A percentile compares a stretch with the other conserved stretches of the same genome.
Conservation (phyloP, 2,888 invertebrate species). For the Eudasyphora cyanicolor region DNA sequence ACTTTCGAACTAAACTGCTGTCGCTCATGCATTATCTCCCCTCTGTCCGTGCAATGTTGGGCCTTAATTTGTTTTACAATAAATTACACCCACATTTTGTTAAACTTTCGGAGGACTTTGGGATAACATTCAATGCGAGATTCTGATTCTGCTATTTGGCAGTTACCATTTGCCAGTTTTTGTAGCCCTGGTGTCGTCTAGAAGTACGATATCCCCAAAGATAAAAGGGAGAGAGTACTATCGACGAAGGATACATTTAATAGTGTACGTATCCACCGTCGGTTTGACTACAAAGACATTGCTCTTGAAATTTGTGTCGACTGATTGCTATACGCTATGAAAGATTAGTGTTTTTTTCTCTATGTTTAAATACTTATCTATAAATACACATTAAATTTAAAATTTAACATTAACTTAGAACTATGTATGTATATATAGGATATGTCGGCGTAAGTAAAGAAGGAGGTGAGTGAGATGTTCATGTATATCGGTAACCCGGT, state of each 20-base stretch:
- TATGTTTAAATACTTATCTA: not conserved
- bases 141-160: not conserved
- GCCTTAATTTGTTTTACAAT: not conserved
- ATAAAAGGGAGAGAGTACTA: not conserved
- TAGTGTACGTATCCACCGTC: slow-evolving; percentile 20
- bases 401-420: slow-evolving; percentile 44
- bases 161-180: not conserved
- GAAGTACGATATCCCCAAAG: not conserved
- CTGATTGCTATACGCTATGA: not conserved
- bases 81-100: not conserved
- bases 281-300: not conserved
- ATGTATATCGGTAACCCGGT: not conserved
- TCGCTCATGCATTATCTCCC: not conserved
- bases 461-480: not conserved
- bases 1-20: not conserved
- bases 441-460: not conserved
- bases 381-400: slow-evolving; percentile 44
- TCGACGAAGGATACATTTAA: not conserved
- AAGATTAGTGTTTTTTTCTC: not conserved
- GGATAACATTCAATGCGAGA: not conserved
- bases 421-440: not conserved
- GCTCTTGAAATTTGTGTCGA: not conserved
- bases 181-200: not conserved
- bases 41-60: not conserved
- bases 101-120: not conserved